Percentiles rank a stretch among this genome's conserved stretches.
phyloP scores from a whole-genome alignment of 2,113 vertebrate genomes.

The Pedionomus torquatus region DNA sequence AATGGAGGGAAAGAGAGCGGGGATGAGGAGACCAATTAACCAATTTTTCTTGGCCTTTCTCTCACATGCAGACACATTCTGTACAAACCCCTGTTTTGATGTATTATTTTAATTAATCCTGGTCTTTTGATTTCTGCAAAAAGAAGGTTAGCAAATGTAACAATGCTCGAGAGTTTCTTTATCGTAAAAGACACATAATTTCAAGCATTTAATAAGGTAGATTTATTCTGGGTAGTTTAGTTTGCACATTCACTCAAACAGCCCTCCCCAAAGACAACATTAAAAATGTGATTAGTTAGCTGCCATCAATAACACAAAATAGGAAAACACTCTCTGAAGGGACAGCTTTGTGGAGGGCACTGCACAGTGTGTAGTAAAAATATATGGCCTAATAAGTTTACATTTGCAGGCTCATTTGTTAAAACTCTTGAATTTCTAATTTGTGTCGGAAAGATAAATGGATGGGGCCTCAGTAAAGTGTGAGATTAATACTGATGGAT shows the following conservation, averaged over 20 bases:
- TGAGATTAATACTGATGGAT: constrained; percentile 89
- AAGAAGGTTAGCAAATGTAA: constrained; percentile 85
- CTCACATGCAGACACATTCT: constrained; percentile 73
- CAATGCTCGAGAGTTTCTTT: constrained; percentile 85
- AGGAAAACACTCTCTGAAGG: constrained; percentile 88
- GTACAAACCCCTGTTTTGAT: constrained; percentile 80
- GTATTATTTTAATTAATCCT: constrained; percentile 90
- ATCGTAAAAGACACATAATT: constrained; percentile 88
- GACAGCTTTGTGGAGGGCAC: constrained; percentile 88
- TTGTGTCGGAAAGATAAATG: constrained; percentile 98
- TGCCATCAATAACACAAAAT: constrained; percentile 90
- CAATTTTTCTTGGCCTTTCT: constrained; percentile 83
- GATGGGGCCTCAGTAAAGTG: constrained; percentile 79
- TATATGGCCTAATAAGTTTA: constrained; percentile 96
- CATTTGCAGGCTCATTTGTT: constrained; percentile 91
- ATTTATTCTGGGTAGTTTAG: constrained; percentile 89
- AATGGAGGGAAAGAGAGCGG: constrained; percentile 56
- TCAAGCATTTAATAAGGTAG: constrained; percentile 90
- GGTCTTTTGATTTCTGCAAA: constrained; percentile 83
- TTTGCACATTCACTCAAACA: constrained; percentile 86
- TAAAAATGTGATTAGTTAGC: constrained; percentile 93
- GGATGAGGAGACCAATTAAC: constrained; percentile 83
- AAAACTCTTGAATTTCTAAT: constrained; percentile 94
- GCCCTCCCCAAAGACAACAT: constrained; percentile 89
- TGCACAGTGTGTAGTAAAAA: constrained; percentile 90